Conservation (phyloP, 2,888 invertebrate genomes). For the Taphrorychus bicolor region DNA sequence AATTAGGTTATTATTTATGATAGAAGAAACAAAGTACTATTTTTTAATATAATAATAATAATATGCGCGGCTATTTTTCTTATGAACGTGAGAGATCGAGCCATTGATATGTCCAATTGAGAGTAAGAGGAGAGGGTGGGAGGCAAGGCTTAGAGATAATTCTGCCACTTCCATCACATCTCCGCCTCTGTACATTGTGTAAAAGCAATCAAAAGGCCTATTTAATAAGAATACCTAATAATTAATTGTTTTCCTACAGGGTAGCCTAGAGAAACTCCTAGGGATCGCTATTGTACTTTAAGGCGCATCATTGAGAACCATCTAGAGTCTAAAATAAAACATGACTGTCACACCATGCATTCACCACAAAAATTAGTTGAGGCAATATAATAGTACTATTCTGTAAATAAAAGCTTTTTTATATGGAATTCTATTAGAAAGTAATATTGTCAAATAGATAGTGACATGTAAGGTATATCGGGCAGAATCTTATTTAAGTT, state of each 20-base stretch:
- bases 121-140: conserved; percentile 36
- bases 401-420: conserved; percentile 60
- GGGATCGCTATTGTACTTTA: conserved; percentile 20
- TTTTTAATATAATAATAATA: too few relatives aligned
- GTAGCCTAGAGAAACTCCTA: conserved; percentile 48
- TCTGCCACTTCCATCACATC: neutral
- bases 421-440: conserved; percentile 52
- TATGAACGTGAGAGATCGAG: conserved; percentile 36
- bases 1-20: conserved; percentile 51
- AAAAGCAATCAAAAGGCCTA: conserved; percentile 59
- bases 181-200: conserved; percentile 46
- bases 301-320: neutral
- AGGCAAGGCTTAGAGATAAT: neutral
- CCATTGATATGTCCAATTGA: conserved; percentile 54
- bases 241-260: conserved; percentile 51
- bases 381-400: conserved; percentile 50
- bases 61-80: conserved; percentile 47
- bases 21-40: conserved; percentile 55
- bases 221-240: conserved; percentile 42
- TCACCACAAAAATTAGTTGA: too few relatives aligned
- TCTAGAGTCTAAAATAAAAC: too few relatives aligned
- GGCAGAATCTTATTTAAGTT: neutral
- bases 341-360: too few relatives aligned
- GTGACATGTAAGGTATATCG: neutral
- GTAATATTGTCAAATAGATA: neutral